phyloP scores from a whole-genome alignment of 1,140 invertebrate species.

The Pararge aegeria region DNA sequence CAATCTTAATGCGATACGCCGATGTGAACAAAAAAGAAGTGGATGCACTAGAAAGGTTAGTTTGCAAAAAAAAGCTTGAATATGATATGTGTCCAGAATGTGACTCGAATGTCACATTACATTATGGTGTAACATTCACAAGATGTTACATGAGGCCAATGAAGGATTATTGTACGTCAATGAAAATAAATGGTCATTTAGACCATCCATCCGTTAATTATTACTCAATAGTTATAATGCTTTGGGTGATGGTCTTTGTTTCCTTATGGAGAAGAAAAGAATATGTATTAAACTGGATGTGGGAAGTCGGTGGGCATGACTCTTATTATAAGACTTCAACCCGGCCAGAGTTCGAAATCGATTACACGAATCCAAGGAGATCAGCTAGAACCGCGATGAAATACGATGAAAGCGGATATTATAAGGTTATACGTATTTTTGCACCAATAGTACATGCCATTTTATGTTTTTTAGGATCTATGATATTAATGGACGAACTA shows the following conservation, averaged over 20 bases:
- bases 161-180: constrained; percentile 19
- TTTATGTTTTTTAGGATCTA: too few species aligned
- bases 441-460: not conserved
- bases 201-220: constrained; percentile 19
- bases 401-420: not conserved
- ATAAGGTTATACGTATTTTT: not conserved
- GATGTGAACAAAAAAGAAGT: too few species aligned
- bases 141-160: constrained; percentile 18
- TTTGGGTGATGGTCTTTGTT: constrained; percentile 5
- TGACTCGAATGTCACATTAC: constrained; percentile 17
- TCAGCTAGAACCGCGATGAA: not conserved
- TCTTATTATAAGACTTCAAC: not conserved
- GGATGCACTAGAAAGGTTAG: too few species aligned
- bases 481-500: too few species aligned
- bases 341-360: constrained; percentile 19
- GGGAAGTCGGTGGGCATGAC: constrained; percentile 24
- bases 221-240: constrained; percentile 14
- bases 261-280: constrained; percentile 30
- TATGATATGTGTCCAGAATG: too few species aligned
- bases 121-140: constrained; percentile 8
- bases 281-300: constrained; percentile 28
- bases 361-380: constrained; percentile 4
- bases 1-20: not conserved
- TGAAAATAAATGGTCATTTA: constrained; percentile 13
- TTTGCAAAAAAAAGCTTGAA: too few species aligned